A percentile compares a stretch with the other conserved stretches of the same genome.
Evolutionary conservation across 2,113 vertebrate genomes (phyloP).

Genomic region (Silurus meridionalis): DNA sequence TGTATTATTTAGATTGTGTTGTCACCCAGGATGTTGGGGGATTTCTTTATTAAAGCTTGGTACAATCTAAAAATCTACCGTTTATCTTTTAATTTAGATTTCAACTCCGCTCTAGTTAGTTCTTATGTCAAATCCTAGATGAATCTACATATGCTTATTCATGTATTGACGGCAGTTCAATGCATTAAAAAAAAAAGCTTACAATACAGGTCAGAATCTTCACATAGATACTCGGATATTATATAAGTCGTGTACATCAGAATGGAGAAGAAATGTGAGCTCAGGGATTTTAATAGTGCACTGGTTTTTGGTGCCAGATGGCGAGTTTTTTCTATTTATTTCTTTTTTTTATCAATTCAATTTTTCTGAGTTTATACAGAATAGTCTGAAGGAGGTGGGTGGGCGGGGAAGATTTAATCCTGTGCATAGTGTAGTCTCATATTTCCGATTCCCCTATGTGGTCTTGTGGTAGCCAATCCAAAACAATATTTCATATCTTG

Average conservation of each 20-base stretch:
- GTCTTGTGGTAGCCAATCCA: background rate
- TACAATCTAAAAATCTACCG: no score
- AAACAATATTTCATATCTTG: background rate
- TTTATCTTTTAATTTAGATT: background rate
- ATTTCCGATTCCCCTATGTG: background rate
- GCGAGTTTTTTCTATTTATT: background rate
- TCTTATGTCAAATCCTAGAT: background rate
- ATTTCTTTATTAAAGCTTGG: background rate
- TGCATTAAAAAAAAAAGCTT: background rate
- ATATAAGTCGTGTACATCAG: background rate
- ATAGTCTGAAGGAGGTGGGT: background rate
- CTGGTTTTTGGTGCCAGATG: background rate
- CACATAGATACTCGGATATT: background rate
- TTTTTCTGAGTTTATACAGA: background rate
- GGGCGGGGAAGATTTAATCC: background rate
- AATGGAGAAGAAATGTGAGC: background rate
- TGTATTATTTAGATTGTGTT: conserved; percentile 23
- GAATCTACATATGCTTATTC: background rate
- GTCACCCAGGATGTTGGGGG: background rate
- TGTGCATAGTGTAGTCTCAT: background rate
- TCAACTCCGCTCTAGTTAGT: background rate
- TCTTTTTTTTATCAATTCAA: no score
- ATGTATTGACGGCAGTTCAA: background rate
- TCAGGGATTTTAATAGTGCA: background rate
- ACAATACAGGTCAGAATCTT: background rate